Evolutionary conservation across 2,888 invertebrate genomes (phyloP), one percentile per base, ranked within the genome.

Genomic region (Lymantria dispar): DNA sequence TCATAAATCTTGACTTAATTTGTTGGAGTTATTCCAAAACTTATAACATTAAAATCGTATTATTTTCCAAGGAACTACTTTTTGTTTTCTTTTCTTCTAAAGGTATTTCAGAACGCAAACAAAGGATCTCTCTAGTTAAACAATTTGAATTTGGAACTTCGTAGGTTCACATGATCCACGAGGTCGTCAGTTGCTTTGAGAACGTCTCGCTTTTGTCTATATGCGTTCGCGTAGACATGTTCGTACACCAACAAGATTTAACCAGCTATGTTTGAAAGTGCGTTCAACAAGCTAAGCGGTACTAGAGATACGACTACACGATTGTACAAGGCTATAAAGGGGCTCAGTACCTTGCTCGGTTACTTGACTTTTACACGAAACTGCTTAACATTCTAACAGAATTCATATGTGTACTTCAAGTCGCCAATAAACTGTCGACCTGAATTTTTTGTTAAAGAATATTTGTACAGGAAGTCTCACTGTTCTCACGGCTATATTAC

Each of bases 321-420:
- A 70, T 62, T 75, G 50, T 51, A 55, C 56, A 62, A 68, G 46
- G 63, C 64, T 59, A 64, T 68, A 72, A 57, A 73, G 66, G 64
- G 64, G 59, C 66, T 63, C 64, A 60, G 68, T 72, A 69, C 76
- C 70, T 70, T 72, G 74, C 73, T 74, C 65, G 54, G 76, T 80
- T 75, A 74, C 76, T 68, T 74, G 72, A 73, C 70, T 76, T 83
- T 82, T 82, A 76, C 81, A 74, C 76, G 85, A 87, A 85, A 79
- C 89, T 87, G 83, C 75, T 91, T 89, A 88, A 81, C 85, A 90
- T 91, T 90, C 90, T 79, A 78, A 78, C 79, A 74, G 82, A 82
- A 83, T 83, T 78, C 80, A 75, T 72, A 76, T 73, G 75, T 58
- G 65, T 74, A 77, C 74, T 77, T 48, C 54, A 57, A 59, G 81